A percentile compares a stretch with the other conserved stretches of the same genome.
Conservation (phyloP, 1,140 invertebrate genomes). For the silkworm (Bombyx mori) region DNA sequence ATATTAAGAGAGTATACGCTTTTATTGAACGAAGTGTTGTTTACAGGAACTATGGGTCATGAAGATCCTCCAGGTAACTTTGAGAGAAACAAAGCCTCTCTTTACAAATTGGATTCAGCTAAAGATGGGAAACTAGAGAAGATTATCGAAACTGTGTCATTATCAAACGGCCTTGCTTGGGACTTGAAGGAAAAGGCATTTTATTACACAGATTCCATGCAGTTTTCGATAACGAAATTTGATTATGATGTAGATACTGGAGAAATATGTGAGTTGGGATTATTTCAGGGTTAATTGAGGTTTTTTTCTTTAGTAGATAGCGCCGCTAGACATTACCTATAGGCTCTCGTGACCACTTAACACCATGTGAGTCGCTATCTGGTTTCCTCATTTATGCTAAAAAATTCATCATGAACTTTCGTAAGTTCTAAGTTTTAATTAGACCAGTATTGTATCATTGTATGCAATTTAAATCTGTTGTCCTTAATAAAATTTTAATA, state of each 20-base stretch:
- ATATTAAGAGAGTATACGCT: too few species aligned
- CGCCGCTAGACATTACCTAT: too few species aligned
- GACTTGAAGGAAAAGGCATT: slow-evolving; percentile 77
- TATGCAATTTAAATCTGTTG: too few species aligned
- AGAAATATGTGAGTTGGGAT: slow-evolving; percentile 59
- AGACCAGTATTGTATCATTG: too few species aligned
- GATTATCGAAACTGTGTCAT: slow-evolving; percentile 66
- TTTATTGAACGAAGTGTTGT: neutral
- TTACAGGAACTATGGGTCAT: slow-evolving; percentile 78
- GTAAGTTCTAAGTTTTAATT: too few species aligned
- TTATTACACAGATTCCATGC: slow-evolving; percentile 83
- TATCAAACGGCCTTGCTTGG: slow-evolving; percentile 90
- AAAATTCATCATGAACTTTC: too few species aligned
- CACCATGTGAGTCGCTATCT: too few species aligned
- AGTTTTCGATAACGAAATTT: slow-evolving; percentile 77
- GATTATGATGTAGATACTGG: slow-evolving; percentile 81
- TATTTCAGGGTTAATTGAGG: neutral
- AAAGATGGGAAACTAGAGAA: slow-evolving; percentile 32
- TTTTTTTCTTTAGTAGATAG: too few species aligned
- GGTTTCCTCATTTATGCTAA: too few species aligned
- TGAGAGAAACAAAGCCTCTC: slow-evolving; percentile 65
- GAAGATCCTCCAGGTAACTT: slow-evolving; percentile 65
- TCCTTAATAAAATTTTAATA: too few species aligned
- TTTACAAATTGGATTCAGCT: slow-evolving; percentile 71
- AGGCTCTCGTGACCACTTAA: too few species aligned